Evolutionary conservation across 2,888 invertebrate species (phyloP), one percentile per base, ranked within the genome.

Genomic region (Drosophila maculinotata): DNA sequence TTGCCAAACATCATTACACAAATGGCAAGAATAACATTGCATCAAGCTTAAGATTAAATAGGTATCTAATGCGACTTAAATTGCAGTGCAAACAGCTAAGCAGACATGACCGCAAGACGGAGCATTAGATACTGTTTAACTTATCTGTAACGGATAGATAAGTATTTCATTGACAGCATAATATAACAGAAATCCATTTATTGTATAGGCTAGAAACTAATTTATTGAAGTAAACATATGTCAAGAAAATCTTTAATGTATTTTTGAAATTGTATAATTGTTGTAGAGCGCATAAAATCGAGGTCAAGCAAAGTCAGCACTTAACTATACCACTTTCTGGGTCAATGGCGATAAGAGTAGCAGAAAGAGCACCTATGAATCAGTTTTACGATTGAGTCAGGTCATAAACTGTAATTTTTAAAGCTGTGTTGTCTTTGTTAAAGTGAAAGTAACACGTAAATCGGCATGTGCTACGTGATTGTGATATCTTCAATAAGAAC

Each of bases 1-100:
- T 57, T 38, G 62, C 58, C 54, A 73, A 74, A 72, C 69, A 78
- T 62, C 49, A 79, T 67, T 76, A 59, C 63, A 72, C 62, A 72
- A 68, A 57, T 67, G 65, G 44, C 62, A 48, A 53, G 44, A 76
- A 75, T 56, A 64, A 60, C 39, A 70, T 44, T 28, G 30, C 30
- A 52, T 64, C 69, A 58, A 56, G 54, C 69, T 69, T 54, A 53
- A 52, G 45, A 62, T 54, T 69, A 76, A 76, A 63, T 83, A 35
- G 60, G 31, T 44, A 51, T 59, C 63, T 79, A 75, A 79, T 68
- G 56, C 63, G 60, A n/a, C 56, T 57, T 60, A 58, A 76, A 62
- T 69, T 60, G 44, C 69, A 63, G 57, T 38, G 57, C 48, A 69
- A 70, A 69, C 54, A 60, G 25, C 35, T 47, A 8, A 20, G n/a